Evolutionary conservation across 1,140 invertebrate species (phyloP).

Genomic region (Cepaea nemoralis): DNA sequence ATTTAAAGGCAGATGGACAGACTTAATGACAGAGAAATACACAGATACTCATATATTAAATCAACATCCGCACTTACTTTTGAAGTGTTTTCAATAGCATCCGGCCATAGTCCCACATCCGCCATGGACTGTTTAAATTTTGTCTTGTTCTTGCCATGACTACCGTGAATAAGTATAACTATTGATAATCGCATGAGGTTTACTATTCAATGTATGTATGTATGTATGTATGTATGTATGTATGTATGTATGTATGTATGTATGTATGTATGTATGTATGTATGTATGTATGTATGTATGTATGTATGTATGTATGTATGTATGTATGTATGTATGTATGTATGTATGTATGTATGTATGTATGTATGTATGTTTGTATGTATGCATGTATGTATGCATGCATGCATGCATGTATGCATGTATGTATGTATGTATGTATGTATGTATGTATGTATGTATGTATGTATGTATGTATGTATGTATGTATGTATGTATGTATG

Average conservation of each 20-base stretch:
- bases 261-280: conserved; percentile 11
- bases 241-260: conserved; percentile 11
- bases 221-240: conserved; percentile 11
- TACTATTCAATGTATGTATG: too few relatives aligned
- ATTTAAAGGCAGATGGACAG: too few relatives aligned
- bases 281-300: conserved; percentile 11
- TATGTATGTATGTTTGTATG: conserved; percentile 7
- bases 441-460: conserved; percentile 11
- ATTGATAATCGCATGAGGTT: too few relatives aligned
- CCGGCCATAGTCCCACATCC: too few relatives aligned
- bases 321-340: conserved; percentile 11
- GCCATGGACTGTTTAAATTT: too few relatives aligned
- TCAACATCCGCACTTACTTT: too few relatives aligned
- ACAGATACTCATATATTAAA: too few relatives aligned
- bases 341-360: conserved; percentile 11
- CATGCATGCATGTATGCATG: conserved; percentile 10
- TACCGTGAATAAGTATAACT: too few relatives aligned
- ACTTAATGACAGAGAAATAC: too few relatives aligned
- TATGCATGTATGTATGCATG: conserved; percentile 10
- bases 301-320: conserved; percentile 11
- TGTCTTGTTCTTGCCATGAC: too few relatives aligned
- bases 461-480: conserved; percentile 11
- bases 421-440: conserved; percentile 11
- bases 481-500: conserved; percentile 11
- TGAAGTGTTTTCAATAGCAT: too few relatives aligned